Evolutionary conservation across 2,113 vertebrate species (phyloP).

Genomic region (Engystomops pustulosus): DNA sequence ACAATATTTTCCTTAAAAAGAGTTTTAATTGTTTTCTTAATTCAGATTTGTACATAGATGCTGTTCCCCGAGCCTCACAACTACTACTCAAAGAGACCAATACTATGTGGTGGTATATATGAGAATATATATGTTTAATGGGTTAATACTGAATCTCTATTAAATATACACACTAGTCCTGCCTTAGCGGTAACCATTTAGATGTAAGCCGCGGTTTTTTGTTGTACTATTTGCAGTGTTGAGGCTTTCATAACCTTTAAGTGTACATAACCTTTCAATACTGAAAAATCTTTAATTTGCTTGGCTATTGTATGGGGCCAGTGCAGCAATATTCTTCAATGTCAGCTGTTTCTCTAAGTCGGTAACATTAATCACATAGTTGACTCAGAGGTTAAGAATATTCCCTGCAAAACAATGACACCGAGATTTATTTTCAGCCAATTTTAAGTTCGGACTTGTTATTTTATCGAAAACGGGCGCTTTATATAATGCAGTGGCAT

Average conservation of each 20-base stretch:
- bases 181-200: background rate
- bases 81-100: no score
- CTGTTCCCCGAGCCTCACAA: no score
- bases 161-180: background rate
- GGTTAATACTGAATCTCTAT: no score
- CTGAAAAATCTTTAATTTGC: slow-evolving; percentile 1
- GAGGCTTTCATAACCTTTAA: slow-evolving; percentile 3
- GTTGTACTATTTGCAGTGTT: background rate
- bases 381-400: slow-evolving; percentile 22
- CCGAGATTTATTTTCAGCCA: background rate
- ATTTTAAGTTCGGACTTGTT: background rate
- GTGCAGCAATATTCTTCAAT: background rate
- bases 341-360: slow-evolving; percentile 37
- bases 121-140: no score
- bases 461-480: background rate
- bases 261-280: slow-evolving; percentile 18
- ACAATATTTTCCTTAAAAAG: no score
- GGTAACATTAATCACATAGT: slow-evolving; percentile 27
- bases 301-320: background rate
- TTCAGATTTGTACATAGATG: no score
- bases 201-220: background rate
- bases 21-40: no score
- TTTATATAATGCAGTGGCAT: no score
- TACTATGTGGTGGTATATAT: no score
- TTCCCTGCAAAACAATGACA: background rate